Evolutionary conservation across 2,888 invertebrate genomes (phyloP).

Genomic region (Gerris lacustris): DNA sequence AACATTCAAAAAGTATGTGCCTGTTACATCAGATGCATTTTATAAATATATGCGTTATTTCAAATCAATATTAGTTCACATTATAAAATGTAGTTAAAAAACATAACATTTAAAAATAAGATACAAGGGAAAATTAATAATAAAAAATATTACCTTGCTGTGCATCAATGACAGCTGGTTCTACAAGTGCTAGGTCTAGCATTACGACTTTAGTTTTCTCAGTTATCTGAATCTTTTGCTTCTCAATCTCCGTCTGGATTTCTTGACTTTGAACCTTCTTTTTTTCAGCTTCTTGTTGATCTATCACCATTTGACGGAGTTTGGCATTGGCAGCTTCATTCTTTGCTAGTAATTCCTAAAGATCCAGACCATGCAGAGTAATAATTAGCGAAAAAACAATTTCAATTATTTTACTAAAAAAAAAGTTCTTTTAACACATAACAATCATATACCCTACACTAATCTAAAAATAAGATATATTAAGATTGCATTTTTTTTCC

Average conservation of each 20-base stretch:
- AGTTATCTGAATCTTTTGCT: slow-evolving; percentile 82
- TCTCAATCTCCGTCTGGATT: slow-evolving; percentile 67
- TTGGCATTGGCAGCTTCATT: slow-evolving; percentile 99
- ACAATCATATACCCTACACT: slow-evolving; percentile 12
- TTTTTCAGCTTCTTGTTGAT: slow-evolving; percentile 98
- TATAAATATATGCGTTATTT: no score
- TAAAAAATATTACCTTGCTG: slow-evolving; percentile 60
- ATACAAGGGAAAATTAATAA: background rate
- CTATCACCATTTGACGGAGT: slow-evolving; percentile 96
- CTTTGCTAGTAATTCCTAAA: slow-evolving; percentile 79
- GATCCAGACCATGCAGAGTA: background rate
- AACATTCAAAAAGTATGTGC: no score
- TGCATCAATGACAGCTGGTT: slow-evolving; percentile 97
- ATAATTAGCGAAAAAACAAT: slow-evolving; percentile 13
- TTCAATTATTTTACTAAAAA: slow-evolving; percentile 2
- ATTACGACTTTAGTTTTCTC: slow-evolving; percentile 89
- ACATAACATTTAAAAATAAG: no score
- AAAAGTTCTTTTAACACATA: slow-evolving; percentile 2
- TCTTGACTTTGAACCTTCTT: slow-evolving; percentile 97
- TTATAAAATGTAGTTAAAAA: no score
- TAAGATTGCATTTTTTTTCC: no score
- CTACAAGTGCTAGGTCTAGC: slow-evolving; percentile 92
- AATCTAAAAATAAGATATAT: no score
- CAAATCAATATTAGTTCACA: no score
- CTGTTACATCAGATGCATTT: no score